phyloP scores from a whole-genome alignment of 2,797 vertebrate species.

The Schizopygopsis pylzovi region DNA sequence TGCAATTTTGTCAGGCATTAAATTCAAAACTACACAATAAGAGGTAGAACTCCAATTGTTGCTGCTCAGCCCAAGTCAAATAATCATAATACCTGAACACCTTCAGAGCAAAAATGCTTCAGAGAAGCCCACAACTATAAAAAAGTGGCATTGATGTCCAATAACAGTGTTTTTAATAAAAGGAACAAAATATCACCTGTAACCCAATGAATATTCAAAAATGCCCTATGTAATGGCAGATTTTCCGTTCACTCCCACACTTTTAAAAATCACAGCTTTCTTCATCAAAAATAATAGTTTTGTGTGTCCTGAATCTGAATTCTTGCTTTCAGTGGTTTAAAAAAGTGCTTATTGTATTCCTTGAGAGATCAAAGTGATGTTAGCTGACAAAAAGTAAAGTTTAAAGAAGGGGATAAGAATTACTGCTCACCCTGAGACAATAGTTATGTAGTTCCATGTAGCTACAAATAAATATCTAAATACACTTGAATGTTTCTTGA shows the following conservation, averaged over 20 bases:
- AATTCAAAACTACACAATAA: constrained; percentile 53
- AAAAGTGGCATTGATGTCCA: constrained; percentile 72
- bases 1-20: constrained; percentile 64
- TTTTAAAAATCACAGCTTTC: constrained; percentile 78
- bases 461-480: constrained; percentile 54
- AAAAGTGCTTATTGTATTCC: constrained; percentile 84
- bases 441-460: constrained; percentile 43
- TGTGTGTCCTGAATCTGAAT: constrained; percentile 68
- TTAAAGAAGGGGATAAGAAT: constrained; percentile 63
- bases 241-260: neutral
- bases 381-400: constrained; percentile 67
- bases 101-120: constrained; percentile 71
- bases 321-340: constrained; percentile 73
- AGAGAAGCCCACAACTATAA: constrained; percentile 70
- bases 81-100: constrained; percentile 73
- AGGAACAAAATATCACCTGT: constrained; percentile 63
- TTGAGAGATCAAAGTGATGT: constrained; percentile 62
- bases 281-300: constrained; percentile 73
- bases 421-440: constrained; percentile 53
- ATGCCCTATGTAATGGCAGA: constrained; percentile 46
- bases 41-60: constrained; percentile 65
- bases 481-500: constrained; percentile 28
- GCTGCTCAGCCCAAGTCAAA: constrained; percentile 50
- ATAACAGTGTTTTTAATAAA: constrained; percentile 59
- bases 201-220: constrained; percentile 25